Conservation (phyloP, 1,140 invertebrate species). For the Archegozetes longisetosus region DNA sequence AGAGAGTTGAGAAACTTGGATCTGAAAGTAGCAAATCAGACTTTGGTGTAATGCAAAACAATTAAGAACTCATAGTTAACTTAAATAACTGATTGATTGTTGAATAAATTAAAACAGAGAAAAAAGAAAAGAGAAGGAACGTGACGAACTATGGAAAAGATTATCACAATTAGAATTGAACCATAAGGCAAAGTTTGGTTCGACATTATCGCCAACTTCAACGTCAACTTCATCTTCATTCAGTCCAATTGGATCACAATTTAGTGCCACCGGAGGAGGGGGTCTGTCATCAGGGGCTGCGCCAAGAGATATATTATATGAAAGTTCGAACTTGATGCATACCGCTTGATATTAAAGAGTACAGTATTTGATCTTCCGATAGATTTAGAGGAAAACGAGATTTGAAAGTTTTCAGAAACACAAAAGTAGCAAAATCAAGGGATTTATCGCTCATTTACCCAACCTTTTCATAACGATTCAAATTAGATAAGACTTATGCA, state of each 20-base stretch:
- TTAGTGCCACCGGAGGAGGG: neutral
- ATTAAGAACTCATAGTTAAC: too few relatives aligned
- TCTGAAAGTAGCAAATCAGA: too few relatives aligned
- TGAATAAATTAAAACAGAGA: conserved; percentile 68
- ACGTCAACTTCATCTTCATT: neutral
- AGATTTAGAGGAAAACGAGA: neutral
- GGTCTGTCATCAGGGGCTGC: neutral
- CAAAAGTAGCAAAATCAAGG: neutral
- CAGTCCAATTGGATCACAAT: neutral
- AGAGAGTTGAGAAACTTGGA: too few relatives aligned
- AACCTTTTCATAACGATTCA: neutral
- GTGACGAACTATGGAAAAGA: conserved; percentile 85
- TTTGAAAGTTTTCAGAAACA: neutral
- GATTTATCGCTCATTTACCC: neutral
- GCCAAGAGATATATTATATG: neutral
- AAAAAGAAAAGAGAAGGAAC: conserved; percentile 81
- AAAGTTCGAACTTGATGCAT: neutral
- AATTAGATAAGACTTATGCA: neutral
- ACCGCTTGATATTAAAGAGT: neutral
- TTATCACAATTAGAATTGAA: conserved; percentile 33
- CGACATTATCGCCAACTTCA: neutral
- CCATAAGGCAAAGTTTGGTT: conserved; percentile 14
- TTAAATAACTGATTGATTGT: too few relatives aligned
- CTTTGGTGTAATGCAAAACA: too few relatives aligned
- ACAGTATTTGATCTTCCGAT: neutral